Evolutionary conservation across 2,888 invertebrate species (phyloP), one percentile per base, ranked within the genome.

Genomic region (Cryptus viduatorius): DNA sequence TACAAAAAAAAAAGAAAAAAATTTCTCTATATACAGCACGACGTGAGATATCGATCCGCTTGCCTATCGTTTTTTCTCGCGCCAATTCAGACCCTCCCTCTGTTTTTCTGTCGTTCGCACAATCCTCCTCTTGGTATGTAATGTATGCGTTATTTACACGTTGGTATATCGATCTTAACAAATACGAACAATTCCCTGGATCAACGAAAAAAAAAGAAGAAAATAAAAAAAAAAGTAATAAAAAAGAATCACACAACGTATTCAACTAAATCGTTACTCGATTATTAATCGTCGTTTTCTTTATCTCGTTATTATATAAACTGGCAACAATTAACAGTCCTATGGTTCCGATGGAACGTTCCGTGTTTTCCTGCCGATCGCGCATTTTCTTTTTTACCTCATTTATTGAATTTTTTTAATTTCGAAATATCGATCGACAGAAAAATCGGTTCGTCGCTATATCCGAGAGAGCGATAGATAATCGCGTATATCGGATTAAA

Each of bases 311-410:
- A 87, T 87, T 90, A 85, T 89, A 92, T 92, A 93, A 93, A 93
- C 93, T 93, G 93, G 93, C 93, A 93, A 93, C 93, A 93, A 92
- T 91, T 91, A 93, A 93, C 92, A 93, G 92, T 92, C 93, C 91
- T 91, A 88, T 88, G 80, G 84, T 88, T 87, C 77, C 75, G 86
- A 77, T 81, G 53, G 69, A 64, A 73, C 80, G 78, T 71, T 59
- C 10, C 68, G 42, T n/a, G 29, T 78, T 75, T 31, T 19, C 5
- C 44, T 19, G 64, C 37, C 61, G 16, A 48, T 59, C 73, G 72
- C 24, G 59, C 29, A 24, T 12, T 48, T 10, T 14, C n/a, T 12
- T n/a, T 48, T 12, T n/a, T 48, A 37, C 37, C 37, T 37, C 37
- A 8, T 7, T 48, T 48, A 4, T 48, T 48, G 14, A 42, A 8